Conservation (phyloP, 1,140 invertebrate genomes). For the Dryas iulia region DNA sequence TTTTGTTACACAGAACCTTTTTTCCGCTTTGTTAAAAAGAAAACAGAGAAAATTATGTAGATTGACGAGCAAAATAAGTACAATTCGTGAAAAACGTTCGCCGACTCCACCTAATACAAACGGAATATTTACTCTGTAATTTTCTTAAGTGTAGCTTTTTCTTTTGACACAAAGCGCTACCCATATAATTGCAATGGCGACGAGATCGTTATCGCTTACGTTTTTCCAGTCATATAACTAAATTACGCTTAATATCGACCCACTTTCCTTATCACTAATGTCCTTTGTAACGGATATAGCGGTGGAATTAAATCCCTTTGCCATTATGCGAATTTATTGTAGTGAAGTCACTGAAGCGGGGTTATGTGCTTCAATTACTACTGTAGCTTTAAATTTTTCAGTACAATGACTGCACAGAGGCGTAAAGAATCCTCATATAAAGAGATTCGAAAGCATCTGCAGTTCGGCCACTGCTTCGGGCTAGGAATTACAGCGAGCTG, state of each 20-base stretch:
- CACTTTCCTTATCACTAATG: slow-evolving; percentile 32
- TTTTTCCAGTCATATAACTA: slow-evolving; percentile 59
- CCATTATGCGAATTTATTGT: background rate
- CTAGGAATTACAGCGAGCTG: slow-evolving; percentile 71
- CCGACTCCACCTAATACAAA: slow-evolving; percentile 36
- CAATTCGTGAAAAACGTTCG: slow-evolving; percentile 34
- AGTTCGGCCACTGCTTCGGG: slow-evolving; percentile 63
- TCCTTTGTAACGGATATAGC: slow-evolving; percentile 9
- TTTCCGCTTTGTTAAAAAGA: slow-evolving; percentile 27
- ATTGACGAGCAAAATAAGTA: slow-evolving; percentile 32
- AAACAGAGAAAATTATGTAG: slow-evolving; percentile 32
- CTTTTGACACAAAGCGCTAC: slow-evolving; percentile 55
- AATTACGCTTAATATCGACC: slow-evolving; percentile 46
- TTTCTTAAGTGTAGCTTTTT: slow-evolving; percentile 59
- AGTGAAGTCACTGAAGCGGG: background rate
- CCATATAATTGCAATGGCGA: slow-evolving; percentile 62
- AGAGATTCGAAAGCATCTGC: slow-evolving; percentile 73
- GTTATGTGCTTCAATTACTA: background rate
- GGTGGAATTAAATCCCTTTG: slow-evolving; percentile 1
- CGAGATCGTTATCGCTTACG: slow-evolving; percentile 61
- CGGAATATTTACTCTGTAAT: slow-evolving; percentile 60
- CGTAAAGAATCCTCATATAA: slow-evolving; percentile 65
- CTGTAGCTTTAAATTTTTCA: slow-evolving; percentile 43
- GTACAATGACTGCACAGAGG: slow-evolving; percentile 54
- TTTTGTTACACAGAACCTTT: slow-evolving; percentile 17